Evolutionary conservation across 2,113 vertebrate species (phyloP).

Genomic region (Rhizomys pruinosus): DNA sequence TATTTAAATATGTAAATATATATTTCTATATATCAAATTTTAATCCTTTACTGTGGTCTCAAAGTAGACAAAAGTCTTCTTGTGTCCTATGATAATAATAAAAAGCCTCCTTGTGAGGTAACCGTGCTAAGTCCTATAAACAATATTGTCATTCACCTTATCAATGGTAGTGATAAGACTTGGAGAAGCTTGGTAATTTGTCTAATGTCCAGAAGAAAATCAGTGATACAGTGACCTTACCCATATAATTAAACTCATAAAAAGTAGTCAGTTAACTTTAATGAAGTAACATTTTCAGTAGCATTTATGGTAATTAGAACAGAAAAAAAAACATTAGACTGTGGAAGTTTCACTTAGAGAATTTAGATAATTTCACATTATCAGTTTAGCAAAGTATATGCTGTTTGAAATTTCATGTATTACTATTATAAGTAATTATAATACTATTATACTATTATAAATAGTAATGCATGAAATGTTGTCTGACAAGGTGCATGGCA

Average conservation of each 20-base stretch:
- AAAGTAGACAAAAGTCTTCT: neutral
- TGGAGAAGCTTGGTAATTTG: neutral
- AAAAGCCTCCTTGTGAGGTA: neutral
- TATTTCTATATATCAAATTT: too few species aligned
- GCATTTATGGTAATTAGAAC: neutral
- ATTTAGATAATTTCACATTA: neutral
- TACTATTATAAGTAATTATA: neutral
- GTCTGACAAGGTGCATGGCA: neutral
- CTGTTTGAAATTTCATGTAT: neutral
- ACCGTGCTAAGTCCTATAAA: neutral
- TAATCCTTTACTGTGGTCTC: neutral
- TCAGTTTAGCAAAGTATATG: neutral
- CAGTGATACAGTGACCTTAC: neutral
- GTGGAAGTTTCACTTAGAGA: neutral
- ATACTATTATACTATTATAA: too few species aligned
- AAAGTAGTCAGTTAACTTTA: conserved; percentile 19
- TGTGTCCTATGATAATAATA: neutral
- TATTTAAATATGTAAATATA: too few species aligned
- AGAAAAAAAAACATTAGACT: neutral
- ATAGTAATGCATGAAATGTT: too few species aligned
- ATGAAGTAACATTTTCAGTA: neutral
- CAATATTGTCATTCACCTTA: neutral
- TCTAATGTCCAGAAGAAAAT: neutral
- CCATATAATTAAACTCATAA: neutral
- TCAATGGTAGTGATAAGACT: neutral